Evolutionary conservation across 1,140 invertebrate species (phyloP).

Genomic region (Eupristina koningsbergeri): DNA sequence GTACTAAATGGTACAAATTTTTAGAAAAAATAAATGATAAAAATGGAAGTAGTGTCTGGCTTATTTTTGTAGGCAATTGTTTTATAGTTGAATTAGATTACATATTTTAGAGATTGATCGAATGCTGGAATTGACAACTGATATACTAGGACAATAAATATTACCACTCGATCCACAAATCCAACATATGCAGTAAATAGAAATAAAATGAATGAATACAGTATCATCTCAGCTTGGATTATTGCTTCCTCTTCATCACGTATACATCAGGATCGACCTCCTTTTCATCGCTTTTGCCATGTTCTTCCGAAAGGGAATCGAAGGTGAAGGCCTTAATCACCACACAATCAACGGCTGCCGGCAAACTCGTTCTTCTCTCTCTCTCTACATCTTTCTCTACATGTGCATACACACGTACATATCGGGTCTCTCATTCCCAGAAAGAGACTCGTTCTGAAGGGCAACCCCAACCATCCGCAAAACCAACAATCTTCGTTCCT

Average conservation of each 20-base stretch:
- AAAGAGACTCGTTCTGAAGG: slow-evolving; percentile 65
- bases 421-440: slow-evolving; percentile 45
- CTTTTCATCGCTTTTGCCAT: background rate
- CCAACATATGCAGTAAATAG: too few relatives aligned
- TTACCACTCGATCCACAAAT: too few relatives aligned
- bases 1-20: too few relatives aligned
- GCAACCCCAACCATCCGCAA: slow-evolving; percentile 64
- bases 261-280: slow-evolving; percentile 17
- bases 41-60: too few relatives aligned
- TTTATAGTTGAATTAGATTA: too few relatives aligned
- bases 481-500: slow-evolving; percentile 71
- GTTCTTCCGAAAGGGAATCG: slow-evolving; percentile 61
- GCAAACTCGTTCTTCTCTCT: slow-evolving; percentile 2
- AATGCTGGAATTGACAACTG: too few relatives aligned
- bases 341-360: slow-evolving; percentile 64
- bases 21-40: too few relatives aligned
- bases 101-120: too few relatives aligned
- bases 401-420: background rate
- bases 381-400: slow-evolving; percentile 1
- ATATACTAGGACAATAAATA: too few relatives aligned
- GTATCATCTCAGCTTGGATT: background rate
- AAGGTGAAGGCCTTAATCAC: slow-evolving; percentile 69
- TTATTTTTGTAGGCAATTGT: too few relatives aligned
- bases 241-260: too few relatives aligned
- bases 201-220: background rate